Base-by-base conservation (phyloP, 2,113 vertebrate genomes). In the Perognathus longimembris region DNA sequence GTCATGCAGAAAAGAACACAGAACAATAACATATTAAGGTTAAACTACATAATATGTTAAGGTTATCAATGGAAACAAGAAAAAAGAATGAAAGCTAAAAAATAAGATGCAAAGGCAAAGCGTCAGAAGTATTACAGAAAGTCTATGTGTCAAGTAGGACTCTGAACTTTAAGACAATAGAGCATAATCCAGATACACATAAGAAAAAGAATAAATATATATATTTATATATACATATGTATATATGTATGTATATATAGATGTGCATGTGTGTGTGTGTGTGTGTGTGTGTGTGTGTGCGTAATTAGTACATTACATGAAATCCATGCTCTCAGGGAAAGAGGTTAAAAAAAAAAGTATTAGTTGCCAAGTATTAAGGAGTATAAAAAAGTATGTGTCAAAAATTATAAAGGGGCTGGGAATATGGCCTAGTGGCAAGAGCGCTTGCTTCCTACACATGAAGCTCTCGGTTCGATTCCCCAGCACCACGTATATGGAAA, bases 331-430 rank as follows among this genome's bases (percentile, higher is more conserved):
- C 75, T 61, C 34, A 40, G 40, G 45, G 45, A 45, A 45, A 24
- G 24, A 32, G 22, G 3, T 66, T 30, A 76, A 81, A 71, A 67
- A 22, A 71, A 67, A 22, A 59, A 61, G 45, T 34, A 82, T 7
- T 45, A 45, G 64, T 90, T 70, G 5, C 22, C 75, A 96, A 63
- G 59, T 28, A 59, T 5, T 63, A 54, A 66, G 18, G 7, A 84
- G 0, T 50, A 0, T 63, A 61, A 82, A 74, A 8, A 70, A n/a
- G n/a, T 22, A 76, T 5, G 59, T 32, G 32, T 21, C 18, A 83
- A 91, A 79, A 78, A 63, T 45, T 75, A 76, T 21, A 77, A 80
- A 95, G 11, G 30, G n/a, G n/a, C n/a, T n/a, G n/a, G n/a, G n/a
- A n/a, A n/a, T n/a, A n/a, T n/a, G n/a, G n/a, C n/a, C n/a, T n/a